Percentiles rank a stretch among this genome's conserved stretches.
Conservation (phyloP, 2,797 vertebrate species). For the Pygocentrus nattereri region DNA sequence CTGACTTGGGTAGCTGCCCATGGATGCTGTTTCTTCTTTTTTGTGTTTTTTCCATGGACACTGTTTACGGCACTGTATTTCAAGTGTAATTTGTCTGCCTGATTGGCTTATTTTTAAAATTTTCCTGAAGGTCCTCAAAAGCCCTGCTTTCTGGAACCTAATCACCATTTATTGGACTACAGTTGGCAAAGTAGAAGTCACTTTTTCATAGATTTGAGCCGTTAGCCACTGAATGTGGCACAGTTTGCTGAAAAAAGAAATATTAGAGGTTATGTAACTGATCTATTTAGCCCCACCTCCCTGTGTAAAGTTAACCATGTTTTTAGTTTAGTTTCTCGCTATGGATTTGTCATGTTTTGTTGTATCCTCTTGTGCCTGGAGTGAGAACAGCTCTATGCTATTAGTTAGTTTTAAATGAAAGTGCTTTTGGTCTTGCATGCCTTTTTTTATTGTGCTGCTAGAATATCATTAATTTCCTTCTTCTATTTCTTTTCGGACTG, state of each 20-base stretch:
- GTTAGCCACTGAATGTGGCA: not conserved
- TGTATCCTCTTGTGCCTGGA: slow-evolving; percentile 73
- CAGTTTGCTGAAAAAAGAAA: not conserved
- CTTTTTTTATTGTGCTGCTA: slow-evolving; percentile 92
- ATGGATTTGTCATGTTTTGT: slow-evolving; percentile 17
- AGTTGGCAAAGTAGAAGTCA: slow-evolving; percentile 40
- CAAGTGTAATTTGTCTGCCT: slow-evolving; percentile 19
- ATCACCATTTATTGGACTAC: slow-evolving; percentile 39
- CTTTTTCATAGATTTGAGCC: not conserved
- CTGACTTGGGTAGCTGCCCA: slow-evolving; percentile 3
- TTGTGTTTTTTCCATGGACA: not conserved
- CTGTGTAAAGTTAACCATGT: not conserved
- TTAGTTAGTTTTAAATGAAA: slow-evolving; percentile 75
- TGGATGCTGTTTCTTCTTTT: not conserved
- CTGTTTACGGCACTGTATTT: slow-evolving; percentile 12
- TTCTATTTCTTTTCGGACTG: slow-evolving; percentile 63
- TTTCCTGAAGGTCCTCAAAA: not conserved
- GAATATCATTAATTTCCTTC: slow-evolving; percentile 62
- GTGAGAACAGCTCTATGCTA: slow-evolving; percentile 69
- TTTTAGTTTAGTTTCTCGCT: not conserved
- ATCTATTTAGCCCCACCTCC: not conserved
- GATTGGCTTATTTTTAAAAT: not conserved
- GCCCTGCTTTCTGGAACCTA: not conserved
- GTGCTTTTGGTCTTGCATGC: slow-evolving; percentile 96
- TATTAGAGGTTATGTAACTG: slow-evolving; percentile 19